Base-by-base conservation (phyloP, 2,113 vertebrate species). In the Callipepla squamata region DNA sequence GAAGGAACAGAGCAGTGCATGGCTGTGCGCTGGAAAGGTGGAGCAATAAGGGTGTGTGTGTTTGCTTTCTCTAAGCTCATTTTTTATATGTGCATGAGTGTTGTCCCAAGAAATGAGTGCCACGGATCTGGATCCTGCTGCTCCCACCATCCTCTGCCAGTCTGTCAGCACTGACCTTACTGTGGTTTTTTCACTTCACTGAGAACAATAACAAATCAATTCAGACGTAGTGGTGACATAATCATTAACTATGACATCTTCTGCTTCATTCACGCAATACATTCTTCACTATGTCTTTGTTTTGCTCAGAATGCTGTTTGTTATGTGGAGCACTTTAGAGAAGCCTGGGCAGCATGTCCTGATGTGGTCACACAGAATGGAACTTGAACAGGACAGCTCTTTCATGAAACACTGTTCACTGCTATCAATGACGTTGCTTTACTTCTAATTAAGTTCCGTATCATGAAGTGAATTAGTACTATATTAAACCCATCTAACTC, bases 41-140 rank as follows among this genome's bases (percentile, higher is more conserved):
- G 26, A 18, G n/a, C 42, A 8, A 22, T 16, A 48, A 80, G 44
- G 34, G 28, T 20, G 23, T 50, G 47, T 50, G 15, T 50, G 18
- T 80, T 38, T 86, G 47, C 32, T 19, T n/a, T 48, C 17, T 7
- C 32, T 73, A 81, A 92, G 8, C 30, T 78, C 38, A n/a, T n/a
- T 82, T 85, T 44, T 63, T 69, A 38, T 45, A 8, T 6, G 34
- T 67, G 73, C 50, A 32, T 70, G 55, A 50, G 65, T 16, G 48
- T 21, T 32, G 7, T 90, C 51, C 59, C 30, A 81, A 47, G 80
- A 55, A 63, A 40, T 16, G 34, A 80, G 42, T 70, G 76, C 83
- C 59, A 57, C 38, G 59, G 51, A 28, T 45, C 13, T 0, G 1
- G 42, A 70, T 63, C 3, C 1, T 65, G 5, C 42, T 0, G 0